Conservation (phyloP, 2,888 invertebrate genomes). For the Mesoligia furuncula region DNA sequence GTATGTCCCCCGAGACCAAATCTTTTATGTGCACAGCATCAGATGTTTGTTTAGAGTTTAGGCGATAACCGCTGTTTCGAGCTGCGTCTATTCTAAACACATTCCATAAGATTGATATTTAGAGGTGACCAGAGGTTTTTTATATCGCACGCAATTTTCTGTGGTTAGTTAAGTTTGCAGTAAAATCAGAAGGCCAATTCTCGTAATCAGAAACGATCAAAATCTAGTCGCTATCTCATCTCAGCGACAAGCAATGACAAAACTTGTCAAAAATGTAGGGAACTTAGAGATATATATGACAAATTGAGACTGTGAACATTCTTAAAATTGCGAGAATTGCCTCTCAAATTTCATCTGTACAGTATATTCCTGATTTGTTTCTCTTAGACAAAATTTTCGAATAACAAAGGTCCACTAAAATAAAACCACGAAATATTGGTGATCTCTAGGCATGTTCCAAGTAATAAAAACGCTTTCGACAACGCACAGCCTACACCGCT, state of each 20-base stretch:
- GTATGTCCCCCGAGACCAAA: slow-evolving; percentile 6
- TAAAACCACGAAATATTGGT: not conserved
- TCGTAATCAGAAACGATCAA: no score
- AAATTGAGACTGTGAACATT: no score
- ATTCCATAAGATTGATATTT: slow-evolving; percentile 31
- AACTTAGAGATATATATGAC: no score
- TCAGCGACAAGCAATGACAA: no score
- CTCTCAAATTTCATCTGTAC: no score
- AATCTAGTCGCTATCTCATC: no score
- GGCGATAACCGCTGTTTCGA: slow-evolving; percentile 45
- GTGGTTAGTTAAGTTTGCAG: not conserved
- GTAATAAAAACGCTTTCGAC: not conserved
- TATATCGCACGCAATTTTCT: not conserved
- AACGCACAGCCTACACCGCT: no score
- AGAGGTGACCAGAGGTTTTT: slow-evolving; percentile 21
- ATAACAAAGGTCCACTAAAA: not conserved
- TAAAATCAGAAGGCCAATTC: not conserved
- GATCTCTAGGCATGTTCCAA: not conserved
- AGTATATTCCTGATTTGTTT: not conserved
- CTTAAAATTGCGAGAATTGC: no score
- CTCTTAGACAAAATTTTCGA: not conserved
- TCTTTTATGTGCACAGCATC: slow-evolving; percentile 54
- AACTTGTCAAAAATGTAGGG: no score
- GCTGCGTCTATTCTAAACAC: slow-evolving; percentile 26
- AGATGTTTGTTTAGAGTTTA: slow-evolving; percentile 60